These are phyloP conservation scores for Rapana venosa DNA, from an alignment of 2,888 invertebrate species.

Conservation along the genomic window DNA sequence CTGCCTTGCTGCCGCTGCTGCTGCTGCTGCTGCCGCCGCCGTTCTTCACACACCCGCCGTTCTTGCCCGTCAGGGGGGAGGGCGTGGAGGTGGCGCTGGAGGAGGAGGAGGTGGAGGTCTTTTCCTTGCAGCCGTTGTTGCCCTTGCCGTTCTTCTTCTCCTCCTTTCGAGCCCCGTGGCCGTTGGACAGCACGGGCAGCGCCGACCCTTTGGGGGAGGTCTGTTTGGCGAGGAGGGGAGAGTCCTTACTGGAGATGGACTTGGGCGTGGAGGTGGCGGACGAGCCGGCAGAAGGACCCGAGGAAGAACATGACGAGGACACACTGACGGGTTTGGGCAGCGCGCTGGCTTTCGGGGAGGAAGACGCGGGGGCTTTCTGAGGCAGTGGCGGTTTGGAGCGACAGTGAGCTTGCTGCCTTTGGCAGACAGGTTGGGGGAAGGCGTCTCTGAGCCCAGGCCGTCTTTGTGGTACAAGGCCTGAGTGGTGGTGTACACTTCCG, in stretches of 20 bases:
- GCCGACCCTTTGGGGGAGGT: constrained; percentile 42
- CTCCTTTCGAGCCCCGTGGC: constrained; percentile 38
- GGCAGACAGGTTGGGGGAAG: constrained; percentile 39
- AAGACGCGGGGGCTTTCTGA: constrained; percentile 55
- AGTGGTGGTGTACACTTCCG: constrained; percentile 45
- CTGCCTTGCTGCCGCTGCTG: not conserved
- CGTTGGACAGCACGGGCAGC: constrained; percentile 40
- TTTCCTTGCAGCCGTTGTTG: constrained; percentile 35
- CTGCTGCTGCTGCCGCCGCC: not conserved
- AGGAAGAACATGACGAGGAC: constrained; percentile 38
- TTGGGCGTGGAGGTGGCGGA: constrained; percentile 52
- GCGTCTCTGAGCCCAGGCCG: constrained; percentile 15
- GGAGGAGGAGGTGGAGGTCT: constrained; percentile 33
- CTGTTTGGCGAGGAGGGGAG: constrained; percentile 44
- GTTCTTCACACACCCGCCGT: constrained; percentile 11
- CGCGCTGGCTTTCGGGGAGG: constrained; percentile 33
- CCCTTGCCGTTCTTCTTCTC: constrained; percentile 33
- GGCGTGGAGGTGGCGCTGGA: constrained; percentile 42
- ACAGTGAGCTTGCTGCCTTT: constrained; percentile 49
- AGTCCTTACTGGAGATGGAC: constrained; percentile 45
- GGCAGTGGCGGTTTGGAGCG: constrained; percentile 68
- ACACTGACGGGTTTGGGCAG: constrained; percentile 48
- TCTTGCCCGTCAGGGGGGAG: constrained; percentile 25
- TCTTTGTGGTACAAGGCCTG: constrained; percentile 7
- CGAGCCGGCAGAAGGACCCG: constrained; percentile 43